A percentile compares a stretch with the other conserved stretches of the same genome.
Conservation (phyloP, 2,113 vertebrate species). For the Mormyrus iriodes region DNA sequence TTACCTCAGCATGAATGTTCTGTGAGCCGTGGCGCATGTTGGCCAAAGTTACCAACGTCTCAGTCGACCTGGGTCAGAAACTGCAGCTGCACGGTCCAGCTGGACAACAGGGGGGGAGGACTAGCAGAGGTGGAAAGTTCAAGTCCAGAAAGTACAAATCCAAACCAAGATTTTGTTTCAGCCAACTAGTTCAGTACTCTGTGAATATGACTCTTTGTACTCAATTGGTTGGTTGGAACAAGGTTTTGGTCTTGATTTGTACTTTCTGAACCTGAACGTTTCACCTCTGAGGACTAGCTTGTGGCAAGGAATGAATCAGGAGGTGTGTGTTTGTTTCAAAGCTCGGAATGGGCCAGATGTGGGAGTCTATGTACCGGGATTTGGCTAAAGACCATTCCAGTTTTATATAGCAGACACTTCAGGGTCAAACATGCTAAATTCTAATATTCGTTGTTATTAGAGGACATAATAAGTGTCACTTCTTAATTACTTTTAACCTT, state of each 20-base stretch:
- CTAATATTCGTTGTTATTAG: not conserved
- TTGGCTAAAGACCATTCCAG: not conserved
- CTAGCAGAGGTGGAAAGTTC: not conserved
- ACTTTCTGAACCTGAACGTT: not conserved
- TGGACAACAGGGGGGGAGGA: not conserved
- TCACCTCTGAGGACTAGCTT: not conserved
- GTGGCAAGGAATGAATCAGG: not conserved
- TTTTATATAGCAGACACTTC: not conserved
- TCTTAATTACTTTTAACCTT: not conserved
- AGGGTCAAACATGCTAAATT: constrained; percentile 2
- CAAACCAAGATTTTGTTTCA: not conserved
- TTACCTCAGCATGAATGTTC: constrained; percentile 2
- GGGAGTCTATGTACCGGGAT: not conserved
- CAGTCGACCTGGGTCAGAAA: not conserved
- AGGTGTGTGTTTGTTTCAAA: not conserved
- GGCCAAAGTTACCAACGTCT: not conserved
- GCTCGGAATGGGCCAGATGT: not conserved
- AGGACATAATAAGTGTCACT: not conserved
- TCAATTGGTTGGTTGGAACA: not conserved
- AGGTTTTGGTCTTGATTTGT: not conserved
- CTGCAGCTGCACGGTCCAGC: not conserved
- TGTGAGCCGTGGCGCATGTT: not conserved
- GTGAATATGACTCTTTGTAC: not conserved
- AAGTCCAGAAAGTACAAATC: not conserved
- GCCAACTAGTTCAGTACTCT: not conserved